Conservation (phyloP, 2,113 vertebrate genomes). For the Psephotus haematonotus region DNA sequence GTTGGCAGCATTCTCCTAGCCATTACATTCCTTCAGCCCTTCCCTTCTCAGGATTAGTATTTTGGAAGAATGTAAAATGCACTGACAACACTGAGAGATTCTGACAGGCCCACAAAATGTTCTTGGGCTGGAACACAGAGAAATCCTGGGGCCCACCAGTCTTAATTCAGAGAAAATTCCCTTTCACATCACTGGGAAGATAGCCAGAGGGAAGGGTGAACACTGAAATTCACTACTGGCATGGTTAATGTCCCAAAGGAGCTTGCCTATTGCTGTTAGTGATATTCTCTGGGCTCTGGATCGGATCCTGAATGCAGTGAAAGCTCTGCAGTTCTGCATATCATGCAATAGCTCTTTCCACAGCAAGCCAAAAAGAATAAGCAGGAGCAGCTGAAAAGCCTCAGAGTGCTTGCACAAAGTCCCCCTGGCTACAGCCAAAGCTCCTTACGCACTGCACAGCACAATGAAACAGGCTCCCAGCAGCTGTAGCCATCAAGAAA, state of each 20-base stretch:
- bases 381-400: accelerated
- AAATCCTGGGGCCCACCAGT: neutral
- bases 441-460: neutral
- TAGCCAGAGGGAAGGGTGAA: neutral
- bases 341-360: neutral
- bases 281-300: neutral
- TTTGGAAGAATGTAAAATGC: neutral
- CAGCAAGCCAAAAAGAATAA: neutral
- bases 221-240: neutral
- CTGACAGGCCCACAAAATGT: neutral
- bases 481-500: neutral
- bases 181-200: neutral
- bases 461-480: neutral
- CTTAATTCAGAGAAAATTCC: neutral
- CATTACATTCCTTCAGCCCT: neutral
- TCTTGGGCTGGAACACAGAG: neutral
- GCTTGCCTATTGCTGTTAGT: neutral
- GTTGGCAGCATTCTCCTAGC: neutral
- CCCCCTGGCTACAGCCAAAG: neutral
- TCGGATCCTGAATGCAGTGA: accelerated
- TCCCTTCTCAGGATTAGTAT: neutral
- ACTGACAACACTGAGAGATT: neutral
- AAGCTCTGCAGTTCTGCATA: neutral
- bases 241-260: neutral
- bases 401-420: neutral